Base-by-base conservation (phyloP, 2,888 invertebrate species). In the Nasonovia ribisnigri region DNA sequence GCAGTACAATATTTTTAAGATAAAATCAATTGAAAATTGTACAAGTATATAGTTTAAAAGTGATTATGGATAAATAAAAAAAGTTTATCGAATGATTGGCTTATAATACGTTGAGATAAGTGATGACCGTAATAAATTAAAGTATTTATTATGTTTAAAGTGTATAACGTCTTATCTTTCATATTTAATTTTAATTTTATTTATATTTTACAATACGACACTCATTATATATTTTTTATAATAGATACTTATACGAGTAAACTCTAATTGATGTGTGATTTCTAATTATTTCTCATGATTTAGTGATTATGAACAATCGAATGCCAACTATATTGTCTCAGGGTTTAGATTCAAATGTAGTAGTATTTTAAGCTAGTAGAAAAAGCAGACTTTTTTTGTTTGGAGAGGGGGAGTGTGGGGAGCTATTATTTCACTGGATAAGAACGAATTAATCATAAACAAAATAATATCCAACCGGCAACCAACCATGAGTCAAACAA, bases 101-200 rank as follows among this genome's bases (percentile, higher is more conserved):
- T 54, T 90, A n/a, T 89, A 90, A 90, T 67, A 67, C 54, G 54
- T 91, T 54, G 20, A 77, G 36, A 77, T 77, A 36, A 77, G 36
- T 36, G 36, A 36, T 77, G 84, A 91, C 91, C 91, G 84, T 91
- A 84, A 54, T 84, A 91, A 84, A 84, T 91, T 91, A 91, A 11
- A 90, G 3, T 26, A 48, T 90, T 36, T 90, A 88, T 51, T 88
- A 36, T 29, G 77, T 84, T 84, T 91, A 54, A 54, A 84, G n/a
- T 84, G 46, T 13, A 16, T 20, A 51, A 11, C 3, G 4, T 91
- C 54, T 91, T 91, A 91, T 91, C 84, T 20, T 20, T 91, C 29
- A 46, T 90, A 60, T 43, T 60, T 43, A 89, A n/a, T 36, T 36
- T 51, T 48, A 90, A 57, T 60, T 89, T 13, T 89, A 67, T 20